Percentiles rank a stretch among this genome's conserved stretches.
Conservation (phyloP, 1,140 invertebrate genomes). For the Cyphomyrmex costatus region DNA sequence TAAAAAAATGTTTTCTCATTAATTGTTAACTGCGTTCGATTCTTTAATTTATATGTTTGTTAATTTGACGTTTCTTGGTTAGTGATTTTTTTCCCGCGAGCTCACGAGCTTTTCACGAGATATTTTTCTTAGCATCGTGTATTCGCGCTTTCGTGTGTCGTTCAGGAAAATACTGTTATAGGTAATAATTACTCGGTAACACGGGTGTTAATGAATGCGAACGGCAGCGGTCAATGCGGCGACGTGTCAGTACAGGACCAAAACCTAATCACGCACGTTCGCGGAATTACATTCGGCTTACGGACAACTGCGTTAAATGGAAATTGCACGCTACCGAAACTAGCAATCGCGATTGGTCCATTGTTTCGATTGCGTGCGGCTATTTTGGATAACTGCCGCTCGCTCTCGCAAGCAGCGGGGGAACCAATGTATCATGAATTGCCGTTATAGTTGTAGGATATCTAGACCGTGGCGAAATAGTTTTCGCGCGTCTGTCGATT, state of each 20-base stretch:
- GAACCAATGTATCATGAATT: constrained; percentile 68
- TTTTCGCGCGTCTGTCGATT: constrained; percentile 69
- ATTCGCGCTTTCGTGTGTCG: not conserved
- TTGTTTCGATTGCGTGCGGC: constrained; percentile 80
- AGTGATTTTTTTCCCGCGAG: not conserved
- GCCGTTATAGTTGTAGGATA: constrained; percentile 66
- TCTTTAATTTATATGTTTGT: too few relatives aligned
- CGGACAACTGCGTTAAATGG: constrained; percentile 82
- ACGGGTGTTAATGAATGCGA: constrained; percentile 69
- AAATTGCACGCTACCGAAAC: constrained; percentile 78
- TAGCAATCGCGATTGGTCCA: constrained; percentile 79
- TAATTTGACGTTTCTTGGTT: not conserved
- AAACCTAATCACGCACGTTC: constrained; percentile 79
- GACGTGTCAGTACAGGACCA: constrained; percentile 70
- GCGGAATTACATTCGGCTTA: constrained; percentile 82
- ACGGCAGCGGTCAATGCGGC: constrained; percentile 63
- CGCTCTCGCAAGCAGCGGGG: constrained; percentile 25
- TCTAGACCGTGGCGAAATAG: constrained; percentile 65
- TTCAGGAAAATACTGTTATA: constrained; percentile 33
- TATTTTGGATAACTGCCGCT: constrained; percentile 75
- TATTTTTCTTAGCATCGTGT: not conserved
- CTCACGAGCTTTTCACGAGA: not conserved
- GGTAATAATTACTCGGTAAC: constrained; percentile 56
- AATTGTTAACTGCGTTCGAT: too few relatives aligned
- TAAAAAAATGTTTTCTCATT: too few relatives aligned